Base-by-base conservation (phyloP, 2,113 vertebrate genomes). In the Euleptes europaea region DNA sequence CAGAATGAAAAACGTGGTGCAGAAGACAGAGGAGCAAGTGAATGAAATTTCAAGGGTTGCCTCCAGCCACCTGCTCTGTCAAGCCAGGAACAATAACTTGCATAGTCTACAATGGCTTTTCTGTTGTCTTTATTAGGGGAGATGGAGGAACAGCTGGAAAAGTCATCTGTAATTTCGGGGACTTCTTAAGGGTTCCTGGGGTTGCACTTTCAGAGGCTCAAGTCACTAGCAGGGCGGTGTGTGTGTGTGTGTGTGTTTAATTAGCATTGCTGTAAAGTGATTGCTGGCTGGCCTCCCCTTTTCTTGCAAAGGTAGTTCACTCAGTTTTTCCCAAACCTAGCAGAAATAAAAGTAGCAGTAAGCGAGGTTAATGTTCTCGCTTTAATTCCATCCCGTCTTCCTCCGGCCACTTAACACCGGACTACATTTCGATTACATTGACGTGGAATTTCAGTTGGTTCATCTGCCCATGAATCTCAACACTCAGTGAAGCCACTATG, bases 271-370 rank as follows among this genome's bases (percentile, higher is more conserved):
- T 47, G 66, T 84, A 69, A 47, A 66, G 66, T 74, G 86, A 78
- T 74, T 0, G 76, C 21, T 17, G 26, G 60, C 23, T 54, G 49
- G 44, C 9, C 78, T 69, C 80, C 44, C 14, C 38, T 44, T 72
- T 88, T 90, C 13, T 67, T 88, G 73, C 21, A 15, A 38, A 3
- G 0, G 40, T 23, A 60, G 60, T 54, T 88, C 40, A 5, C 47
- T n/a, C 47, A 82, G 19, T 17, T 21, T 78, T 65, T 87, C 47
- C 54, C 83, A 91, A 87, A 11, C 15, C 8, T 13, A 86, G 38
- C 42, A 87, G 66, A 81, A 81, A 78, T 40, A 57, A 21, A 15
- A 33, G 23, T n/a, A 42, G 33, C n/a, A 40, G 67, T 3, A 54
- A 28, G 14, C 31, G 8, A 19, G 33, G 51, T 72, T 60, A 60